Evolutionary conservation across 2,797 vertebrate genomes (phyloP), one percentile per base, ranked within the genome.

Genomic region (Gymnothorax reevesii): DNA sequence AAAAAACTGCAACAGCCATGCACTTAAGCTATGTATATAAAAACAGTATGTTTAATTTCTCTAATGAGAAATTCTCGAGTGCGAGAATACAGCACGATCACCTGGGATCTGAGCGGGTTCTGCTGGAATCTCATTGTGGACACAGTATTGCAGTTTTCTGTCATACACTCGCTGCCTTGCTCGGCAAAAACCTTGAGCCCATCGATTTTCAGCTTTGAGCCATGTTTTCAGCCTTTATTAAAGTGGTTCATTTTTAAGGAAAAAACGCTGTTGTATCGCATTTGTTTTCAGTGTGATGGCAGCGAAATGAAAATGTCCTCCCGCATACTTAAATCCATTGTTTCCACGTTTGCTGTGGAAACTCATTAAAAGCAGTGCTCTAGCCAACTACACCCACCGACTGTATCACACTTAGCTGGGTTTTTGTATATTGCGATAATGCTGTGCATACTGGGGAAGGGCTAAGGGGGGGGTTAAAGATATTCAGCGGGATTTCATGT

Each of bases 321-420:
- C 77, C 55, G n/a, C 77, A 80, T 80, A 22, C 52, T 80, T 80
- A 80, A 54, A 80, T 55, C 77, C 52, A 80, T 80, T 80, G 49
- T 80, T 80, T 80, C 52, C 52, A 10, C 42, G 8, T 80, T 55
- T 54, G 77, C 77, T 54, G 49, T 79, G 75, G 75, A 49, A 79
- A 52, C 54, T 52, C 75, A 80, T 80, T 55, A 54, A 52, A 9
- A 2, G 9, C 77, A 80, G 5, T 7, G 17, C 77, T 80, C 77
- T 55, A 4, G 22, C 77, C 77, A 80, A n/a, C 17, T 15, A 80
- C 55, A 5, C 77, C 77, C 77, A 55, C 77, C 9, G 77, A 80
- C 77, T 80, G 55, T 22, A 80, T 80, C 77, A n/a, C 77, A 80
- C 77, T 80, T 80, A 54, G 49, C 77, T 54, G 20, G 49, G 15